Conservation (phyloP, 2,797 vertebrate species). For the Pseudomugil tenellus region DNA sequence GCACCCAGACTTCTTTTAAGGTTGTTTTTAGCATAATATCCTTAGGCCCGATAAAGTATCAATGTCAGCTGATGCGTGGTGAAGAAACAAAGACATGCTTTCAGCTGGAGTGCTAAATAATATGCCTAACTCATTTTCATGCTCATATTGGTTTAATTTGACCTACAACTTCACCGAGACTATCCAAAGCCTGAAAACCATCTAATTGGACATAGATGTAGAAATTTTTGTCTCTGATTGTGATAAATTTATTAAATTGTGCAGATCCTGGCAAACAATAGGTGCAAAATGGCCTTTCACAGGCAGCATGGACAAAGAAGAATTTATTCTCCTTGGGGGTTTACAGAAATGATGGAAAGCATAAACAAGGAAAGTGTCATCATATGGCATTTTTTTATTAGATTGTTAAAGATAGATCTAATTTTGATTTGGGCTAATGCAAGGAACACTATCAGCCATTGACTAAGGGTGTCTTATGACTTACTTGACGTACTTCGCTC, state of each 20-base stretch:
- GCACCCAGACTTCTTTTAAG: constrained; percentile 16
- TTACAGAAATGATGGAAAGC: constrained; percentile 45
- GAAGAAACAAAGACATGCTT: constrained; percentile 58
- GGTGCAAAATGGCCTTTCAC: constrained; percentile 43
- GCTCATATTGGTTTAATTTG: constrained; percentile 53
- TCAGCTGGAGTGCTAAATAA: constrained; percentile 58
- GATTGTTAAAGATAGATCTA: constrained; percentile 80
- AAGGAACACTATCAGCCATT: constrained; percentile 81
- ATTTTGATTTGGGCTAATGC: constrained; percentile 81
- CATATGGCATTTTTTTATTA: constrained; percentile 75
- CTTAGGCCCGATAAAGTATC: constrained; percentile 47
- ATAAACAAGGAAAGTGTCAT: constrained; percentile 68
- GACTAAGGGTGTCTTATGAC: constrained; percentile 81
- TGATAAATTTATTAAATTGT: constrained; percentile 48
- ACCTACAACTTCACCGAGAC: constrained; percentile 47
- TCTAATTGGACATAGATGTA: constrained; percentile 61
- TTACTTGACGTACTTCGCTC: constrained; percentile 73
- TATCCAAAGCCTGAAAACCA: constrained; percentile 42
- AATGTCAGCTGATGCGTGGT: constrained; percentile 67
- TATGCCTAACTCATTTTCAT: constrained; percentile 70
- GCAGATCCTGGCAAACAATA: constrained; percentile 25
- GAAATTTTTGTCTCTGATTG: constrained; percentile 42
- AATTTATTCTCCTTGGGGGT: constrained; percentile 52
- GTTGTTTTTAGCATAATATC: constrained; percentile 55
- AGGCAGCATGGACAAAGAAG: constrained; percentile 50